Percentiles rank a stretch among this genome's conserved stretches.
Evolutionary conservation across 2,113 vertebrate species (phyloP).

Genomic region (Nannospalax galili): DNA sequence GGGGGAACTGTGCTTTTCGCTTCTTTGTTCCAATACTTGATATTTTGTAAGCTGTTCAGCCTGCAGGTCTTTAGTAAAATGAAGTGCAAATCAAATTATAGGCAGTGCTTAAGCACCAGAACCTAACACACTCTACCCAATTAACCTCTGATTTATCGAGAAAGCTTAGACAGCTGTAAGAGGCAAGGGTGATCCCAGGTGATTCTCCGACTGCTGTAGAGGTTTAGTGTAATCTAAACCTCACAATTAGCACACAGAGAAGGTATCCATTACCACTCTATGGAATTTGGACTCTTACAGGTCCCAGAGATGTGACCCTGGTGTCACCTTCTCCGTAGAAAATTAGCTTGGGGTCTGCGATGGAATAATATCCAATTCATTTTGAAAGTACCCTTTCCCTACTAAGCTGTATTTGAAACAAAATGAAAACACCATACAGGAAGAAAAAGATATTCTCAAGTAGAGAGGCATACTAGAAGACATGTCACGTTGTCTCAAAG

Average conservation of each 20-base stretch:
- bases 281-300: conserved; percentile 32
- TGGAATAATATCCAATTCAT: neutral
- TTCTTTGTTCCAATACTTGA: conserved; percentile 43
- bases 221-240: conserved; percentile 32
- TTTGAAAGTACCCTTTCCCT: conserved; percentile 49
- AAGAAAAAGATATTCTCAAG: conserved; percentile 42
- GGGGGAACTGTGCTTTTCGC: conserved; percentile 1
- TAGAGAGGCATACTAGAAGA: neutral
- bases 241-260: conserved; percentile 21
- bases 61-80: conserved; percentile 46
- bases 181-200: neutral
- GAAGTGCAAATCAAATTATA: conserved; percentile 63
- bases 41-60: conserved; percentile 30
- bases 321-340: conserved; percentile 25
- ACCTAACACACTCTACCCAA: conserved; percentile 21
- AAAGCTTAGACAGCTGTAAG: conserved; percentile 24
- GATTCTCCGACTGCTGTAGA: conserved; percentile 9
- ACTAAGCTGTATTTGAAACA: conserved; percentile 55
- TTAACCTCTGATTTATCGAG: conserved; percentile 59
- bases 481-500: neutral
- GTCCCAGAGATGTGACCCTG: neutral
- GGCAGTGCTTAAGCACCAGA: conserved; percentile 37
- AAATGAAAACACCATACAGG: conserved; percentile 42
- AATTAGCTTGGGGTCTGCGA: conserved; percentile 39
- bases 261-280: neutral